phyloP scores from a whole-genome alignment of 2,888 invertebrate species.

The Augiades crinisus region DNA sequence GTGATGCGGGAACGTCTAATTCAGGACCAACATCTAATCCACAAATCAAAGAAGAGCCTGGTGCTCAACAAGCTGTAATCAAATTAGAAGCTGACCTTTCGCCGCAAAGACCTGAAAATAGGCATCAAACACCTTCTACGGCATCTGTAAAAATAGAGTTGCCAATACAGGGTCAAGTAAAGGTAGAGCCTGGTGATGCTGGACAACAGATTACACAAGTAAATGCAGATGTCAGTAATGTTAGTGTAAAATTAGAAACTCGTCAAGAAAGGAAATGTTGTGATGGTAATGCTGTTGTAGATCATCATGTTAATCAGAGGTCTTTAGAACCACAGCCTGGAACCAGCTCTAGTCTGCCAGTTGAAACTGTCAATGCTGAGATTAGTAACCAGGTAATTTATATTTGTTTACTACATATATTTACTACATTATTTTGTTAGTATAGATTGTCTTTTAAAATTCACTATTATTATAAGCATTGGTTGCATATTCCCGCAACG shows the following conservation, averaged over 20 bases:
- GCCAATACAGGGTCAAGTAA: constrained; percentile 42
- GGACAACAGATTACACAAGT: constrained; percentile 22
- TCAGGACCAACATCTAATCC: constrained; percentile 34
- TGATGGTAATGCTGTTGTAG: constrained; percentile 48
- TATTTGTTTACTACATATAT: too few relatives aligned
- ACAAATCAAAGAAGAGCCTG: constrained; percentile 60
- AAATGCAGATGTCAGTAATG: constrained; percentile 36
- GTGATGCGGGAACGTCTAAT: constrained; percentile 23
- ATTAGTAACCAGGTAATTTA: constrained; percentile 43
- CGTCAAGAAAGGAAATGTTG: constrained; percentile 38
- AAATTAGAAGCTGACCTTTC: constrained; percentile 48
- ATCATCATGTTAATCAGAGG: constrained; percentile 28
- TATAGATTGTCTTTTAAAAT: too few relatives aligned
- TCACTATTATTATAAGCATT: too few relatives aligned
- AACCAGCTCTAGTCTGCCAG: constrained; percentile 50
- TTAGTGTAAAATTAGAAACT: constrained; percentile 52
- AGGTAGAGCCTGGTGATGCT: constrained; percentile 45
- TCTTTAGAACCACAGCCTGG: constrained; percentile 59
- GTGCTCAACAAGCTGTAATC: constrained; percentile 40
- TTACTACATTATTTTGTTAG: too few relatives aligned
- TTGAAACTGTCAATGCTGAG: constrained; percentile 34
- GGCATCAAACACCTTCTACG: constrained; percentile 29
- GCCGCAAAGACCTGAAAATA: constrained; percentile 27
- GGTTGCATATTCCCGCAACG: too few relatives aligned
- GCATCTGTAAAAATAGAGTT: constrained; percentile 49